Evolutionary conservation across 2,888 invertebrate genomes (phyloP), one percentile per base, ranked within the genome.

Genomic region (Griposia aprilina): DNA sequence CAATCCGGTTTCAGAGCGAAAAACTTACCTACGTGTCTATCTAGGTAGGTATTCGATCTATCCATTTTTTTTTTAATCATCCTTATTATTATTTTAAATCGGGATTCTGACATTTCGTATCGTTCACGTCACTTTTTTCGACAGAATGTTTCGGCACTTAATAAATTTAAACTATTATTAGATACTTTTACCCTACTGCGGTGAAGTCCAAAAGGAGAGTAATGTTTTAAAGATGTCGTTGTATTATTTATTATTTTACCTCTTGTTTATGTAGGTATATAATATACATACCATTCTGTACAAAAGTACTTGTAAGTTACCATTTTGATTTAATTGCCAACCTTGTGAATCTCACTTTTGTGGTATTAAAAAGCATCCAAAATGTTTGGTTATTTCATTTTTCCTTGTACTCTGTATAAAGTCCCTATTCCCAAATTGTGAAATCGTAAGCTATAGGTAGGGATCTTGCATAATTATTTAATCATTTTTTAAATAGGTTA

Each of bases 341-440:
- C 81, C 76, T 88, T 91, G 88, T 90, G 84, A 90, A 90, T 90
- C 87, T 92, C 90, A 92, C 88, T 89, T 90, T 85, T 91, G 83
- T 91, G 90, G 88, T 90, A 93, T 90, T 91, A 92, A 92, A 89
- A 84, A 79, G 65, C 72, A 85, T 88, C 72, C 77, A 82, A 88
- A 82, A 78, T 84, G 70, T 74, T 68, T 65, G 13, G 26, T 79
- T 77, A 60, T 77, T 74, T 85, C 74, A 83, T 85, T 81, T 70
- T 41, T 52, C 62, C 41, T 55, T 23, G 11, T 11, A 45, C 20
- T 41, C 30, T 48, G n/a, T 26, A 36, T 36, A 36, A 36, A 23
- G 20, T 17, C 5, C 8, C 20, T 15, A 36, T 68, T 36, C 13
- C 5, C n/a, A 48, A 67, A 48, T 50, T 36, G 15, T 50, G 36